Conservation (phyloP, 2,113 vertebrate species). For the Sinocyclocheilus anophthalmus region DNA sequence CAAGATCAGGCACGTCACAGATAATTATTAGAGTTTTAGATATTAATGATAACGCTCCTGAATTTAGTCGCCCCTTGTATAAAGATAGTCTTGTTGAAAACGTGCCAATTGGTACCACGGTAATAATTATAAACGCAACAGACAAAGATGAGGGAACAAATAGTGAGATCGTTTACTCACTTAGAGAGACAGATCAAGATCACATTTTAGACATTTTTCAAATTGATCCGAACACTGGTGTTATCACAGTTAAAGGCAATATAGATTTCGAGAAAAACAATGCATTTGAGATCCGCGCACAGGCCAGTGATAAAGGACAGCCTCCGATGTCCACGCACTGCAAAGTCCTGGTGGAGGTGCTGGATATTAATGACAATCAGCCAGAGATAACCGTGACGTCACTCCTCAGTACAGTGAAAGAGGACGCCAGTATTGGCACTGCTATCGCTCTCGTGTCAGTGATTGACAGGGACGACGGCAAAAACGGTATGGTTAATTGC, state of each 20-base stretch:
- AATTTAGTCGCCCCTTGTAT: constrained; percentile 74
- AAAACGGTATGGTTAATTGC: constrained; percentile 62
- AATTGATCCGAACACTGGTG: constrained; percentile 64
- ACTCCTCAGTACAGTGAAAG: constrained; percentile 63
- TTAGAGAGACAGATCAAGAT: constrained; percentile 69
- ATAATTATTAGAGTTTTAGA: constrained; percentile 77
- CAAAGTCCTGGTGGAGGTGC: too few species aligned
- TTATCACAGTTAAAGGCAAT: constrained; percentile 66
- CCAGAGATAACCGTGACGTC: too few species aligned
- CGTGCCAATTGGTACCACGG: constrained; percentile 56
- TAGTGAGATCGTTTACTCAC: constrained; percentile 69
- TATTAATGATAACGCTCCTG: constrained; percentile 81
- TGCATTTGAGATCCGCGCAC: too few species aligned
- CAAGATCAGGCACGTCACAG: constrained; percentile 72
- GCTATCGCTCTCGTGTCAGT: constrained; percentile 77
- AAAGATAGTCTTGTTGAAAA: constrained; percentile 75
- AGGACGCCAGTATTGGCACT: constrained; percentile 72
- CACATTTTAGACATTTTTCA: constrained; percentile 68
- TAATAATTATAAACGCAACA: constrained; percentile 72
- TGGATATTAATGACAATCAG: too few species aligned
- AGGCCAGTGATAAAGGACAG: too few species aligned
- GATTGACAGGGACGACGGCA: constrained; percentile 72
- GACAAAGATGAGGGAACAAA: constrained; percentile 81
- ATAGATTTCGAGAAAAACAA: too few species aligned
- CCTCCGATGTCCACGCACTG: too few species aligned